A percentile compares a stretch with the other conserved stretches of the same genome.
These are phyloP conservation scores for Brachionus koreanus DNA, from an alignment of 1,140 invertebrate species.

Conservation along the genomic window DNA sequence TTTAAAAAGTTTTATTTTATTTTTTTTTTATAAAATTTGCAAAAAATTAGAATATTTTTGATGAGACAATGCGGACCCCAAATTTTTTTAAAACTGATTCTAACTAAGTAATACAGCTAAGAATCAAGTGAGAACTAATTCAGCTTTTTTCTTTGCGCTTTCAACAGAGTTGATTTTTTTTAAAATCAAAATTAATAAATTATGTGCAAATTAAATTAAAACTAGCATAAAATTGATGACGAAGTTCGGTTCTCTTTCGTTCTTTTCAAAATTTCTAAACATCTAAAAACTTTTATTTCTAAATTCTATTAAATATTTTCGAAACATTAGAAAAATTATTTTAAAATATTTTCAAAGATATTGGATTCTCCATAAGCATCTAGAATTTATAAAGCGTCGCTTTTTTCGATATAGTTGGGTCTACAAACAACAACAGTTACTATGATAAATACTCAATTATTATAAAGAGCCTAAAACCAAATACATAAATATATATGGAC, in stretches of 20 bases:
- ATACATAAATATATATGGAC: neutral
- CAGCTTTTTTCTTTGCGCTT: neutral
- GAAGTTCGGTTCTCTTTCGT: neutral
- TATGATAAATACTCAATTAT: neutral
- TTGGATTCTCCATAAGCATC: no score
- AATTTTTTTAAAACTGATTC: neutral
- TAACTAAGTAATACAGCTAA: neutral
- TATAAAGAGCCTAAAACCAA: neutral
- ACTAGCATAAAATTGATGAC: constrained; percentile 7
- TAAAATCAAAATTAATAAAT: neutral
- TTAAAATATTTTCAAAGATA: neutral
- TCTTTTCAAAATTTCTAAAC: neutral
- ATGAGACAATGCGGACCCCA: neutral
- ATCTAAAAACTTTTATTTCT: neutral
- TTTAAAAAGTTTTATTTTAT: neutral
- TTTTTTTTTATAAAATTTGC: neutral
- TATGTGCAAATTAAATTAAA: neutral
- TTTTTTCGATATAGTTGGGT: neutral
- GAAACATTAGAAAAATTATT: neutral
- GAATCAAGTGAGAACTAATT: neutral
- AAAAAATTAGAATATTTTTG: neutral
- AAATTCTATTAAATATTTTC: neutral
- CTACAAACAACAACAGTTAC: neutral
- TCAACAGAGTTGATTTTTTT: neutral
- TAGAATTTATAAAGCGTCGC: no score